phyloP scores from a whole-genome alignment of 1,140 invertebrate genomes.

The Drosophila nigrodunni region DNA sequence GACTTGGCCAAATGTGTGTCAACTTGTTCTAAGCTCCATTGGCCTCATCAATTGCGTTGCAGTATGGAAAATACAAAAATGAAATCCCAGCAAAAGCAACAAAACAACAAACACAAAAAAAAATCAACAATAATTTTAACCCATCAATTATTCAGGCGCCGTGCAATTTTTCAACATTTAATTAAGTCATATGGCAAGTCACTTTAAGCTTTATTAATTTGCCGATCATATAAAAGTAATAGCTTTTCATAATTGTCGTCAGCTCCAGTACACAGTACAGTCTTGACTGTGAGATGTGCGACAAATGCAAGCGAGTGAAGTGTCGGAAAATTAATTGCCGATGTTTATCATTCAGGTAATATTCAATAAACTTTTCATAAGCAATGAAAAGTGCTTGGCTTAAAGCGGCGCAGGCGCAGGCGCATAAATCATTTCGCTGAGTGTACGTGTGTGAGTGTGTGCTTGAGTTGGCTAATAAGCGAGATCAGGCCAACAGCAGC shows the following conservation, averaged over 20 bases:
- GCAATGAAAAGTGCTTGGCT: slow-evolving; percentile 52
- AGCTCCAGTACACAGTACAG: neutral
- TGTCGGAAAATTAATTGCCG: slow-evolving; percentile 63
- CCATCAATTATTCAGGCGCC: slow-evolving; percentile 58
- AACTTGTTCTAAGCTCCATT: slow-evolving; percentile 5
- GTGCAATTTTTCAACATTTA: slow-evolving; percentile 69
- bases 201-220: slow-evolving; percentile 75
- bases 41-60: slow-evolving; percentile 18
- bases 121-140: neutral
- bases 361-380: slow-evolving; percentile 62
- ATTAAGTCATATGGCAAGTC: slow-evolving; percentile 62
- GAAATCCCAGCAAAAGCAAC: neutral
- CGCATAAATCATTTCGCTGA: slow-evolving; percentile 49
- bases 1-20: slow-evolving; percentile 5
- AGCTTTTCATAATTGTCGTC: slow-evolving; percentile 50
- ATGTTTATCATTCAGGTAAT: slow-evolving; percentile 60
- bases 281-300: slow-evolving; percentile 26
- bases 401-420: slow-evolving; percentile 26
- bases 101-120: neutral
- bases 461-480: slow-evolving; percentile 67
- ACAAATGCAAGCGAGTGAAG: slow-evolving; percentile 29
- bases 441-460: slow-evolving; percentile 2
- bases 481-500: slow-evolving; percentile 40
- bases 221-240: slow-evolving; percentile 67
- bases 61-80: slow-evolving; percentile 6